Base-by-base conservation (phyloP, 2,888 invertebrate genomes). In the Protophormia terraenovae region DNA sequence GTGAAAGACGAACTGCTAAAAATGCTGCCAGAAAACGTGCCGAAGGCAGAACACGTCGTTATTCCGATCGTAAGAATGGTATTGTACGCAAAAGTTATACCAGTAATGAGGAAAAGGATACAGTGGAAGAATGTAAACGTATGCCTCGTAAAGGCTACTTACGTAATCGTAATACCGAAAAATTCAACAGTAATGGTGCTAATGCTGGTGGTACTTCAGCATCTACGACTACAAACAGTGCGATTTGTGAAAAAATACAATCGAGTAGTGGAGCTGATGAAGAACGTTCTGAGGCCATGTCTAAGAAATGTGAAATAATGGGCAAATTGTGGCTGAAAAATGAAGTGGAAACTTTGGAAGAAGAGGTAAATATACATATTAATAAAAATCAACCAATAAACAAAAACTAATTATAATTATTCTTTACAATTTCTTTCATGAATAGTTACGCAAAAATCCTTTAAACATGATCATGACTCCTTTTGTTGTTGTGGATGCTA, bases 271-370 rank as follows among this genome's bases (percentile, higher is more conserved):
- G 92, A 0, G 92, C 92, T 3, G 92, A 92, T 77, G 92, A 92
- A 69, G 92, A 92, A 76, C 92, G 92, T 27, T 92, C 92, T 4
- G 92, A 92, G 73, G 91, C 92, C 0, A 89, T 90, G 88, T 89
- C 90, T 5, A 91, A 91, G 77, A 91, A 92, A 84, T 92, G 91
- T 60, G 92, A 93, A 84, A 89, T 97, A 72, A 96, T 98, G 95
- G 98, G 98, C 2, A 96, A 96, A 88, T 93, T 98, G 79, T 97
- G 98, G 97, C 93, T 98, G 75, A 95, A 96, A 88, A 96, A 97
- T 6, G 98, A 97, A 91, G 98, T 98, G 19, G 95, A 96, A 58
- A 96, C 97, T 86, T 92, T 98, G 86, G 98, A 98, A 93, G 96
- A 94, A 87, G 94, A 95, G 88, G 95, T 96, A 27, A 35, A 58